Evolutionary conservation across 2,113 vertebrate species (phyloP).

Genomic region (Indicator maculatus): DNA sequence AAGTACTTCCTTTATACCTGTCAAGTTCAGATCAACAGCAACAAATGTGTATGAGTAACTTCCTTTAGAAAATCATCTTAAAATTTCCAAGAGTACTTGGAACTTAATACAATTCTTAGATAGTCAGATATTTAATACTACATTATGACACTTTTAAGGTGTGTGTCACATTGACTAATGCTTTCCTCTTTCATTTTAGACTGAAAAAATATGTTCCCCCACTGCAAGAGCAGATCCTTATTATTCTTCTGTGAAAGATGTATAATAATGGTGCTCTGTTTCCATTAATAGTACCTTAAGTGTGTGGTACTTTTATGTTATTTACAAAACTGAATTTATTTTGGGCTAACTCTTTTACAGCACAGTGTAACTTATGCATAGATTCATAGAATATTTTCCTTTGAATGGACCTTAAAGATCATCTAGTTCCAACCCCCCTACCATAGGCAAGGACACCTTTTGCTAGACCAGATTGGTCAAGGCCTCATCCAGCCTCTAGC

Average conservation of each 20-base stretch:
- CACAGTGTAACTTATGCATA: not conserved
- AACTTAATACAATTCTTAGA: not conserved
- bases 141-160: not conserved
- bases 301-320: not conserved
- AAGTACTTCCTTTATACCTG: not conserved
- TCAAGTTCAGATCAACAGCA: not conserved
- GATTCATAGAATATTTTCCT: no score
- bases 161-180: not conserved
- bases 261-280: not conserved
- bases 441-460: no score
- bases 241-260: not conserved
- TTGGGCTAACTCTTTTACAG: not conserved
- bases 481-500: no score
- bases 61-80: not conserved
- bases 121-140: not conserved
- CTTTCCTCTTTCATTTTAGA: not conserved
- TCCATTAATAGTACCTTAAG: not conserved
- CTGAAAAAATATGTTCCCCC: not conserved
- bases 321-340: not conserved
- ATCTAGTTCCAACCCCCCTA: no score
- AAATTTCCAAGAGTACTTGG: not conserved
- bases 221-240: not conserved
- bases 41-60: not conserved
- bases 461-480: no score
- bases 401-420: no score